Base-by-base conservation (phyloP, 2,797 vertebrate species). In the Phoeniculus purpureus region DNA sequence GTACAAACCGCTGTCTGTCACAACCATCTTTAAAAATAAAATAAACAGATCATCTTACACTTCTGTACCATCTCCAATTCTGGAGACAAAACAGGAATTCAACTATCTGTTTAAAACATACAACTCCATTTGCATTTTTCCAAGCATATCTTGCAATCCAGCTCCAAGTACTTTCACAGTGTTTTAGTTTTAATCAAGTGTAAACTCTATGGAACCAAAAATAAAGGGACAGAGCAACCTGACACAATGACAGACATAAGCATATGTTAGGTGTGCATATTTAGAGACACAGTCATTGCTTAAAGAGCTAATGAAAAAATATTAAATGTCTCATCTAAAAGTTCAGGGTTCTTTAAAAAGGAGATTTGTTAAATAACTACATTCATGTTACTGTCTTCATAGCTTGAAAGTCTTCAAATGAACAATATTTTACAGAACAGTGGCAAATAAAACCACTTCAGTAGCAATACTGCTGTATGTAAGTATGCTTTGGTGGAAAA, bases 201-300 rank as follows among this genome's bases (percentile, higher is more conserved):
- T 18, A 26, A 92, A 92, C 21, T 37, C 55, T 62, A 43, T 9
- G 14, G 17, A 73, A 58, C 20, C 8, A 45, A 67, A 62, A 47
- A 37, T 37, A 37, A 29, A 31, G 26, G 43, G 29, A 58, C 43
- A 76, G 52, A 67, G 34, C 22, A 72, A 31, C 16, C 52, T 6
- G 2, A 23, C 20, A 45, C 3, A 50, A 31, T 15, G 16, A 47
- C 7, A 50, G 3, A 61, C 0, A 3, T 10, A 37, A 37, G 9
- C 6, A 6, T 4, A 2, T 19, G 27, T 43, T 27, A 52, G 32
- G 13, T 55, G 26, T n/a, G 26, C 43, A 37, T 12, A 59, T 15
- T 31, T 18, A 65, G 26, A 50, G 16, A 66, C 5, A n/a, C 1
- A n/a, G 29, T 29, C 31, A 77, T 16, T 71, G 15, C 29, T 76